These are phyloP conservation scores for Helobdella robusta DNA, from an alignment of 2,888 invertebrate species.

Conservation along the genomic window DNA sequence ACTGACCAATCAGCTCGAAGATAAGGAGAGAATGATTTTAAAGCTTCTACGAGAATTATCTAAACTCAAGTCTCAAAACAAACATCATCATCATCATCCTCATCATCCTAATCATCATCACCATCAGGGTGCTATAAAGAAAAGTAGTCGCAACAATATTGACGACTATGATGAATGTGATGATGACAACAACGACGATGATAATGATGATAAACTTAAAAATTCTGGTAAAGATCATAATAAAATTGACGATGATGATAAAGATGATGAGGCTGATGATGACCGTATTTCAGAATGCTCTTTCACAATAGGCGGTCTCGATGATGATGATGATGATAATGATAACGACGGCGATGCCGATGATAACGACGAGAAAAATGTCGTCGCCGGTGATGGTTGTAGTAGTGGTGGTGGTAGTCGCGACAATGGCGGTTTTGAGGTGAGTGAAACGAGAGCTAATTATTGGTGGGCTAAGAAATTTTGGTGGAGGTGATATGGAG, in stretches of 20 bases:
- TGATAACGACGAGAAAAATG: background rate
- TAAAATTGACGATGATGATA: no score
- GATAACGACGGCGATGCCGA: background rate
- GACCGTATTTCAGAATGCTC: no score
- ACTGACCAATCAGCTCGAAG: constrained; percentile 47
- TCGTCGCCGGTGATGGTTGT: no score
- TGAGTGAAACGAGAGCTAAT: no score
- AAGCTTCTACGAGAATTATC: constrained; percentile 48
- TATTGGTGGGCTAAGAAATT: no score
- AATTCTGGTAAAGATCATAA: no score
- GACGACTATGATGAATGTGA: background rate
- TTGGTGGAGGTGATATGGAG: no score
- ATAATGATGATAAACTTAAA: background rate
- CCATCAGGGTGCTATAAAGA: background rate
- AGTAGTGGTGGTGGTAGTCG: no score
- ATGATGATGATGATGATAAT: background rate
- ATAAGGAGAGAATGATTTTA: constrained; percentile 46
- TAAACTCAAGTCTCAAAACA: constrained; percentile 32
- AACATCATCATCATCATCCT: constrained; percentile 10
- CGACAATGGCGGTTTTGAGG: no score
- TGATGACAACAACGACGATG: background rate
- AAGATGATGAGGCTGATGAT: background rate
- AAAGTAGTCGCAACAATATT: background rate
- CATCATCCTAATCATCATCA: background rate
- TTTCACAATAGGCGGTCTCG: background rate